Conservation (phyloP, 2,113 vertebrate species). For the Sinocyclocheilus rhinocerous region DNA sequence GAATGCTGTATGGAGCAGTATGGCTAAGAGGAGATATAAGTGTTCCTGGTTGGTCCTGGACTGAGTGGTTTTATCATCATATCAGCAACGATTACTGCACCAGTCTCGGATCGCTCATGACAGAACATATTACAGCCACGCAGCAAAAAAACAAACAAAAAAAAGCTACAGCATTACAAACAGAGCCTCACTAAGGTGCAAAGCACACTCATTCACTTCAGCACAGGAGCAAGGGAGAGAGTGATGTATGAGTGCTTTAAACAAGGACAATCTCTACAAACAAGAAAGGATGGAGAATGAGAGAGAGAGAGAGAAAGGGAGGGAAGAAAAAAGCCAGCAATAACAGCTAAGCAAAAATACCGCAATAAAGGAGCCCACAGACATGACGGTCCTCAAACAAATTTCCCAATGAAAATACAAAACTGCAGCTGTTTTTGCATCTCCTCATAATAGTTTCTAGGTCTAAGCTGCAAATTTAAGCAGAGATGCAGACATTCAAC, state of each 20-base stretch:
- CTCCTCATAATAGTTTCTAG: not conserved
- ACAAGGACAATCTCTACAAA: slow-evolving; percentile 42
- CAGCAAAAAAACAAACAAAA: slow-evolving; percentile 54
- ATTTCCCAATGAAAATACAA: not conserved
- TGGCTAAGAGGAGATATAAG: not conserved
- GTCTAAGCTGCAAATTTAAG: not conserved
- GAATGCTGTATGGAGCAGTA: not conserved
- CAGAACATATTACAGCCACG: slow-evolving; percentile 78
- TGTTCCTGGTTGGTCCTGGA: slow-evolving; percentile 39
- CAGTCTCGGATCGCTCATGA: slow-evolving; percentile 91
- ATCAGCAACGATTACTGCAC: slow-evolving; percentile 92
- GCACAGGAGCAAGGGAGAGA: not conserved
- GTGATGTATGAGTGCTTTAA: slow-evolving; percentile 48
- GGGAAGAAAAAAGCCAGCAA: not conserved
- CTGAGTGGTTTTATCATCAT: slow-evolving; percentile 88
- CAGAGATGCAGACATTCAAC: not conserved
- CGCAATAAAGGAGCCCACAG: not conserved
- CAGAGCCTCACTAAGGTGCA: slow-evolving; percentile 7
- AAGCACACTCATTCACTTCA: slow-evolving; percentile 7
- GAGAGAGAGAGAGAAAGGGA: not conserved
- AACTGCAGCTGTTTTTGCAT: not conserved
- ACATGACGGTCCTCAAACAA: not conserved
- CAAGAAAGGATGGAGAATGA: slow-evolving; percentile 1
- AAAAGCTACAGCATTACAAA: not conserved
- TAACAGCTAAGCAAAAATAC: slow-evolving; percentile 9